Percentiles rank a stretch among this genome's conserved stretches.
These are phyloP conservation scores for Blastomussa wellsi DNA, from an alignment of 92 coral and sea anemone species.

Conservation along the genomic window DNA sequence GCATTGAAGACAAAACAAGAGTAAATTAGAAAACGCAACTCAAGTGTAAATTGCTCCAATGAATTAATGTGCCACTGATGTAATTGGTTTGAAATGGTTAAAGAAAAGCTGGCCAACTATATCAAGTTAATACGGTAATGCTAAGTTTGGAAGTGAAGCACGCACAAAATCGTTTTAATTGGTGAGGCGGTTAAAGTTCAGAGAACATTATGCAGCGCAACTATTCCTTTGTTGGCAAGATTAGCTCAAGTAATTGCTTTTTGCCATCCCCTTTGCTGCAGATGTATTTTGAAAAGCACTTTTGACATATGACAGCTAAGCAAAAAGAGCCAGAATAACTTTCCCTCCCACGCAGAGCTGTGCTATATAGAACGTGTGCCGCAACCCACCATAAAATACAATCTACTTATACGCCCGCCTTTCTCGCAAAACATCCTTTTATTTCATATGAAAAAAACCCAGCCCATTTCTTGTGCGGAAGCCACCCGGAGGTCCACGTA, in stretches of 20 bases:
- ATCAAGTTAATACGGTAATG: not conserved
- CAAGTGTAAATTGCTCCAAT: slow-evolving; percentile 12
- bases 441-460: not conserved
- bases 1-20: slow-evolving; percentile 10
- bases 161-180: not conserved
- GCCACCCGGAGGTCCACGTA: not conserved
- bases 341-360: slow-evolving; percentile 22
- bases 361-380: not conserved
- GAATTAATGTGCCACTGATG: slow-evolving; percentile 14
- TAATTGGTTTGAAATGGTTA: not conserved
- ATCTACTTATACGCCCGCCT: slow-evolving; percentile 2
- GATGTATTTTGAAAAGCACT: slow-evolving; percentile 32
- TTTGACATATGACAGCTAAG: slow-evolving; percentile 37
- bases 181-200: not conserved
- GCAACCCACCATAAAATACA: slow-evolving; percentile 13
- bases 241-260: slow-evolving; percentile 13
- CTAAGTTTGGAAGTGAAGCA: not conserved
- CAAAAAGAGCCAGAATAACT: slow-evolving; percentile 16
- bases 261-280: slow-evolving; percentile 11
- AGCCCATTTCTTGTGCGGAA: not conserved
- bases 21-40: not conserved
- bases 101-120: not conserved
- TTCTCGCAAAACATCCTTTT: not conserved
- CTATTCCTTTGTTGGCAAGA: not conserved
- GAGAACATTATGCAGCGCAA: not conserved